Evolutionary conservation across 1,140 invertebrate genomes (phyloP).

Genomic region (Hyposmocoma kahamanoa): DNA sequence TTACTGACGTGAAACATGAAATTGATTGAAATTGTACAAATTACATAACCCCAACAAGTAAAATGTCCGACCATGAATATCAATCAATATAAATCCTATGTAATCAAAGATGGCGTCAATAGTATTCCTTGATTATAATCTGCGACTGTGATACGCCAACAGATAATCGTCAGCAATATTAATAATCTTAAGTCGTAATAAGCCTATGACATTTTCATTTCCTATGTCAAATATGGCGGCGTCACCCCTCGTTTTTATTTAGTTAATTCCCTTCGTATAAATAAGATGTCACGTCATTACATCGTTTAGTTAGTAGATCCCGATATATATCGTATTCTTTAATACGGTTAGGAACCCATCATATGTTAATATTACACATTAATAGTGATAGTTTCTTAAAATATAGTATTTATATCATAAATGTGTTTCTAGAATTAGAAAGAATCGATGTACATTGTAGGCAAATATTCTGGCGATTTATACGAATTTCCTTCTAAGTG

Average conservation of each 20-base stretch:
- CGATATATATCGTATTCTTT: too few relatives aligned
- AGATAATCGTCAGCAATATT: conserved; percentile 51
- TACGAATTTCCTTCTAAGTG: conserved; percentile 46
- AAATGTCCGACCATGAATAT: not conserved
- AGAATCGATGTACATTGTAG: not conserved
- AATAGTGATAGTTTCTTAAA: not conserved
- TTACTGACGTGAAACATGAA: too few relatives aligned
- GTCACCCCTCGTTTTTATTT: conserved; percentile 35
- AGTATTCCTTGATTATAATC: conserved; percentile 10
- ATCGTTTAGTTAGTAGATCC: conserved; percentile 40
- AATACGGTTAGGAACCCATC: too few relatives aligned
- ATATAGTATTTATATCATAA: not conserved
- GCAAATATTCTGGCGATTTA: conserved; percentile 33
- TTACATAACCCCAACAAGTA: too few relatives aligned
- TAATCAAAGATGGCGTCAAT: not conserved
- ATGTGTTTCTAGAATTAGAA: not conserved
- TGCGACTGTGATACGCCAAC: conserved; percentile 10
- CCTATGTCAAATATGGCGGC: conserved; percentile 53
- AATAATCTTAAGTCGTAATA: conserved; percentile 61
- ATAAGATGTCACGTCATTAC: conserved; percentile 37
- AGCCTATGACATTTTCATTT: conserved; percentile 67
- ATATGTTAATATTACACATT: not conserved
- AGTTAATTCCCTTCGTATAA: conserved; percentile 45
- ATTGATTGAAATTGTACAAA: too few relatives aligned
- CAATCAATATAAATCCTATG: not conserved